Conservation (phyloP, 2,113 vertebrate species). For the Otus sunia region DNA sequence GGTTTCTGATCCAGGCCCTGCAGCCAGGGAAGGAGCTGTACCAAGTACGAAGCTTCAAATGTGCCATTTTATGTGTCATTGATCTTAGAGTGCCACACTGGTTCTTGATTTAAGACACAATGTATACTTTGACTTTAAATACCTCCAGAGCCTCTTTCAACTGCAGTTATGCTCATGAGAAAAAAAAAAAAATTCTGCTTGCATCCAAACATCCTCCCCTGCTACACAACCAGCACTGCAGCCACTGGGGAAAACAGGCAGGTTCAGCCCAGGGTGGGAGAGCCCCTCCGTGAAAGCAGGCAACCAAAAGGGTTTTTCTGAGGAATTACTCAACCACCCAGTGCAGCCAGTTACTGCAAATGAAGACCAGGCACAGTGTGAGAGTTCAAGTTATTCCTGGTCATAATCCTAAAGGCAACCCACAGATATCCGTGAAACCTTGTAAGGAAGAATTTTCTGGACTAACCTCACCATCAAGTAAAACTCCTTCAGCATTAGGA, state of each 20-base stretch:
- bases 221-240: neutral
- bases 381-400: neutral
- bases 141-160: neutral
- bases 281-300: neutral
- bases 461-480: neutral
- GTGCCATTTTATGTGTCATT: fast-evolving
- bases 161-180: fast-evolving
- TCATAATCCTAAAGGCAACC: neutral
- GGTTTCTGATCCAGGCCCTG: neutral
- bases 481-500: neutral
- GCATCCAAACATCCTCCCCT: neutral
- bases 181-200: neutral
- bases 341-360: neutral
- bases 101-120: neutral
- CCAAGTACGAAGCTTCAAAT: neutral
- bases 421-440: neutral
- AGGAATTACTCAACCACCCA: neutral
- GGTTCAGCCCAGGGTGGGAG: neutral
- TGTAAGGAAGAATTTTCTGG: neutral
- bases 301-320: neutral
- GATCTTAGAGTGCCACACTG: neutral
- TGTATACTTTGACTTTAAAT: neutral
- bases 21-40: neutral
- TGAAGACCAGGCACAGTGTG: fast-evolving
- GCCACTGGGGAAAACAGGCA: neutral